A percentile compares a stretch with the other conserved stretches of the same genome.
Conservation (phyloP, 2,888 invertebrate species). For the Metacarcinus magister region DNA sequence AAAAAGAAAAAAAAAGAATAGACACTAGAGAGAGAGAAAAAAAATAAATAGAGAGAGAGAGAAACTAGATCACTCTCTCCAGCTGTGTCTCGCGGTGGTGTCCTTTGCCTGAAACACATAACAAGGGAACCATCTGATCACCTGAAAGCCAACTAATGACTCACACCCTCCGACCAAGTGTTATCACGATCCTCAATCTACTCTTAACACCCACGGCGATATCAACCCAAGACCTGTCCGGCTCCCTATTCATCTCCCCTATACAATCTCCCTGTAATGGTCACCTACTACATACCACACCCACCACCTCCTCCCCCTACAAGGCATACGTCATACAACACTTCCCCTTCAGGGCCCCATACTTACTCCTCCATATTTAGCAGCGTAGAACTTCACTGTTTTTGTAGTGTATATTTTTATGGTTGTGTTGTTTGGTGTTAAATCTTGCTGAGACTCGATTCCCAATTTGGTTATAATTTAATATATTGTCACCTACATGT, state of each 20-base stretch:
- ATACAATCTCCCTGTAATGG: constrained; percentile 12
- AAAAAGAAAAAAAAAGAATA: not conserved
- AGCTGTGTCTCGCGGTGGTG: not conserved
- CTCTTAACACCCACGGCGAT: constrained; percentile 33
- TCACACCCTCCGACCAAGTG: not conserved
- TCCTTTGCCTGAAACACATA: not conserved
- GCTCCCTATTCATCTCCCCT: not conserved
- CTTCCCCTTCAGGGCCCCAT: not conserved
- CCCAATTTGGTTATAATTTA: not conserved
- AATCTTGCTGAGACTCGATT: not conserved
- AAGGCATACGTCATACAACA: not conserved
- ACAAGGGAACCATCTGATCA: not conserved
- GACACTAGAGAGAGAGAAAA: not conserved
- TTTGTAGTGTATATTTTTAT: not conserved
- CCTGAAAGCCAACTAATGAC: constrained; percentile 11
- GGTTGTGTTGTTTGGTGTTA: not conserved
- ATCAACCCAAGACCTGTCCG: not conserved
- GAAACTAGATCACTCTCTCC: not conserved
- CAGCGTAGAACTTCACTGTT: not conserved
- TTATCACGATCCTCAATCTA: not conserved
- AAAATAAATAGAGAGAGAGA: not conserved
- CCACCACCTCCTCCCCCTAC: not conserved
- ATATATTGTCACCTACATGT: not conserved
- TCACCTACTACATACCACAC: not conserved
- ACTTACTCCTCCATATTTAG: not conserved